phyloP scores from a whole-genome alignment of 2,888 invertebrate species.

The Amphipoea lucens region DNA sequence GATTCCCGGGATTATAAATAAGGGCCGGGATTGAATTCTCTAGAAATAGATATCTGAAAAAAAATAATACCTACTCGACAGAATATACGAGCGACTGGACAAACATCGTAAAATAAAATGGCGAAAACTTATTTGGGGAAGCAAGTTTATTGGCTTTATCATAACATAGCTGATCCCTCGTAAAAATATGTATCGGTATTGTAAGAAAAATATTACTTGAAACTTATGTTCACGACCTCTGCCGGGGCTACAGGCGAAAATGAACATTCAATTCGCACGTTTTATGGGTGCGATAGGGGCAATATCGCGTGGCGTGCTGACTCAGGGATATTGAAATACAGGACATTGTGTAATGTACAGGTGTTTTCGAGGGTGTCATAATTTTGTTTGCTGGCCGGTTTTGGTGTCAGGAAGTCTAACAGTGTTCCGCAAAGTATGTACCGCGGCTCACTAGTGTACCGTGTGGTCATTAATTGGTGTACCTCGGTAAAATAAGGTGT shows the following conservation, averaged over 20 bases:
- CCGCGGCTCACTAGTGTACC: too few species aligned
- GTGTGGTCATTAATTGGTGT: too few species aligned
- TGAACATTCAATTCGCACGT: conserved; percentile 77
- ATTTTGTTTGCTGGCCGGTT: conserved; percentile 70
- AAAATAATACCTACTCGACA: conserved; percentile 34
- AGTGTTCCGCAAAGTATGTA: too few species aligned
- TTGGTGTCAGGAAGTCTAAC: conserved; percentile 64
- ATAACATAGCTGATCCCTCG: conserved; percentile 86
- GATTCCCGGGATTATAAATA: neutral
- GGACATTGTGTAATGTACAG: conserved; percentile 78
- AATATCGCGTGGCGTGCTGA: conserved; percentile 78
- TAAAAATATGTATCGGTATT: conserved; percentile 88
- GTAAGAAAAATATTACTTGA: conserved; percentile 81
- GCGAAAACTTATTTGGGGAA: conserved; percentile 84
- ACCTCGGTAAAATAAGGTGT: too few species aligned
- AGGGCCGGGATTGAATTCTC: conserved; percentile 18
- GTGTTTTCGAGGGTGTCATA: conserved; percentile 73
- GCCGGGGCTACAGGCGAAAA: conserved; percentile 74
- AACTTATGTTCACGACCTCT: conserved; percentile 73
- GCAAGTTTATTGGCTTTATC: conserved; percentile 86
- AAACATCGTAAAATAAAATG: conserved; percentile 84
- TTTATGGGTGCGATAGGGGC: conserved; percentile 72
- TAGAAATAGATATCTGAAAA: conserved; percentile 20
- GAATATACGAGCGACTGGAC: conserved; percentile 78
- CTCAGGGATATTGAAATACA: conserved; percentile 75